phyloP scores from a whole-genome alignment of 2,797 vertebrate genomes.

The Aldrovandia affinis region DNA sequence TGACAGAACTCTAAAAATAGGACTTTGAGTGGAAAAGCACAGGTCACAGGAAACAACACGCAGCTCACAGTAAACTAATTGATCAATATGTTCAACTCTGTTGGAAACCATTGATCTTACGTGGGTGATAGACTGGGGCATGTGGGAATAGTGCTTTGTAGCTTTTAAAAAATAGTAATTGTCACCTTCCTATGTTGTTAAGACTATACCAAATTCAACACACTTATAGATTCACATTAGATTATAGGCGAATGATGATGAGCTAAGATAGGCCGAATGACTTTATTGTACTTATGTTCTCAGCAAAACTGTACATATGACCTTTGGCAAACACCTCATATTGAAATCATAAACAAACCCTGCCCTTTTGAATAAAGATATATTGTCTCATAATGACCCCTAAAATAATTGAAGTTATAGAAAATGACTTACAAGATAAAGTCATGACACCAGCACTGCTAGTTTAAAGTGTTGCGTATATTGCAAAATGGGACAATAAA shows the following conservation, averaged over 20 bases:
- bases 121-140: slow-evolving; percentile 61
- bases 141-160: slow-evolving; percentile 30
- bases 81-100: slow-evolving; percentile 72
- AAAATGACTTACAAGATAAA: not conserved
- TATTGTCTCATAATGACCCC: slow-evolving; percentile 3
- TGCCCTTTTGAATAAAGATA: not conserved
- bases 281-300: not conserved
- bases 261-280: not conserved
- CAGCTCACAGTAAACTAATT: slow-evolving; percentile 63
- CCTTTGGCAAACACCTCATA: not conserved
- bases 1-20: slow-evolving; percentile 66
- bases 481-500: not conserved
- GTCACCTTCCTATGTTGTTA: not conserved
- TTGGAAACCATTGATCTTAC: slow-evolving; percentile 72
- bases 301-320: not conserved
- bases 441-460: not conserved
- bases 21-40: slow-evolving; percentile 51
- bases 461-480: not conserved
- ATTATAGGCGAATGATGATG: not conserved
- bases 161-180: not conserved
- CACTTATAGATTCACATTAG: not conserved
- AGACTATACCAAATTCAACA: not conserved
- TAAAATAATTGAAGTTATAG: not conserved
- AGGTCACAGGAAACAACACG: slow-evolving; percentile 65
- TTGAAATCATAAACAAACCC: not conserved